Conservation (phyloP, 2,113 vertebrate genomes). For the Cervus canadensis region DNA sequence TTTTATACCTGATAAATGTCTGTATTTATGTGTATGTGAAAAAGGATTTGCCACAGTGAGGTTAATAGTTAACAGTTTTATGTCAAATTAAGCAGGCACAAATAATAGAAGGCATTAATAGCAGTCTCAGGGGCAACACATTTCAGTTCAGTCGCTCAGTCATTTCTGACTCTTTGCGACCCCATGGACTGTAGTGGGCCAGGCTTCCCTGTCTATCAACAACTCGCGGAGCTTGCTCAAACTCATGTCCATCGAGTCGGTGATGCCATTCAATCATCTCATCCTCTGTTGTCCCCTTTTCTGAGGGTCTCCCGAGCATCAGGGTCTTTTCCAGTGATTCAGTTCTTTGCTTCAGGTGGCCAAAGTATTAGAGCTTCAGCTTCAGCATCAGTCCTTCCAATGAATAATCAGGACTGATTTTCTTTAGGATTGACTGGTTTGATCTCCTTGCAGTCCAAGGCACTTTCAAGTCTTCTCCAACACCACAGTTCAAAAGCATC, state of each 20-base stretch:
- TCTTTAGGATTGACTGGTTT: neutral
- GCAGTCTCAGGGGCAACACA: neutral
- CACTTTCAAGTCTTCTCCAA: neutral
- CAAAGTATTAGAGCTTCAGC: neutral
- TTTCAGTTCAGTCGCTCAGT: neutral
- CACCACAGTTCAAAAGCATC: neutral
- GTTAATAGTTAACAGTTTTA: neutral
- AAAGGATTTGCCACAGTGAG: neutral
- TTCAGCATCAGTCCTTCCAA: neutral
- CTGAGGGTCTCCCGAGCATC: neutral
- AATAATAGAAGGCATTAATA: neutral
- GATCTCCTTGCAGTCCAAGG: neutral
- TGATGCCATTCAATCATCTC: neutral
- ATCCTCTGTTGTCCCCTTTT: neutral
- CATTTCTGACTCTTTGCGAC: fast-evolving
- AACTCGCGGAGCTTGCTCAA: neutral
- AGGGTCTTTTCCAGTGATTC: neutral
- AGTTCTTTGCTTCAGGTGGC: neutral
- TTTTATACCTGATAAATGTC: neutral
- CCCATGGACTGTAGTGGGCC: neutral
- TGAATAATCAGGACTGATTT: neutral
- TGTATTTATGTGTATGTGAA: neutral
- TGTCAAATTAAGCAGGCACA: neutral
- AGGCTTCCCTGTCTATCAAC: neutral
- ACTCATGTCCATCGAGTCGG: neutral